Base-by-base conservation (phyloP, 2,113 vertebrate species). In the Electrona antarctica region DNA sequence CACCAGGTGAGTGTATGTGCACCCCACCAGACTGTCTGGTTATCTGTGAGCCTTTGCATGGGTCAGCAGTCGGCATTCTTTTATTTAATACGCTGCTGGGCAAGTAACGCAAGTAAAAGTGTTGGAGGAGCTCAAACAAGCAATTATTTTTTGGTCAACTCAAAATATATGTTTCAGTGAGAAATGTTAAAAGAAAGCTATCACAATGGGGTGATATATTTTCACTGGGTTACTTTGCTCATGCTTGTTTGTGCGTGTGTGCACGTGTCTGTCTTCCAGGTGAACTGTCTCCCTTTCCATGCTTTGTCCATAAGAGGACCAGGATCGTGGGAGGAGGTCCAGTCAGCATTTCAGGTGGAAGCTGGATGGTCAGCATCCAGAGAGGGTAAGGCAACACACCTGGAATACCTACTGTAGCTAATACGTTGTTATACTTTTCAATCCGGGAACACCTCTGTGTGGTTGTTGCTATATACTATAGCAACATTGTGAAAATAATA, bases 291-390 rank as follows among this genome's bases (percentile, higher is more conserved):
- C 60, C 85, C n/a, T 74, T 87, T 57, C 67, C 77, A 0, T 94
- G 93, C 80, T 91, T 91, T 67, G 68, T 93, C 72, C 93, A 93
- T 79, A 93, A 91, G 71, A 83, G 72, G 72, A 86, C 87, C 74
- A 92, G 98, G 89, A 97, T 99, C 69, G 96, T 99, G 60, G 97
- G 97, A 79, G 98, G 97, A 75, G 94, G 92, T 87, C 95, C 94
- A 68, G 87, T 96, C 49, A 92, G 90, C 80, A 95, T 95, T 76
- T 94, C 94, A 10, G 94, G 96, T 56, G 96, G 92, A 66, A 94
- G 95, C 88, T 99, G 97, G 97, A 96, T 99, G 96, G 96, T 98
- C 92, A 99, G 97, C 93, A 94, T 99, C 91, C 96, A 95, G 69
- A 95, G 95, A 95, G 97, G 96, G 98, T 98, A 96, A 87, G 9